A percentile compares a stretch with the other conserved stretches of the same genome.
Conservation (phyloP, 2,888 invertebrate genomes). For the Cataglyphis altisquamis region DNA sequence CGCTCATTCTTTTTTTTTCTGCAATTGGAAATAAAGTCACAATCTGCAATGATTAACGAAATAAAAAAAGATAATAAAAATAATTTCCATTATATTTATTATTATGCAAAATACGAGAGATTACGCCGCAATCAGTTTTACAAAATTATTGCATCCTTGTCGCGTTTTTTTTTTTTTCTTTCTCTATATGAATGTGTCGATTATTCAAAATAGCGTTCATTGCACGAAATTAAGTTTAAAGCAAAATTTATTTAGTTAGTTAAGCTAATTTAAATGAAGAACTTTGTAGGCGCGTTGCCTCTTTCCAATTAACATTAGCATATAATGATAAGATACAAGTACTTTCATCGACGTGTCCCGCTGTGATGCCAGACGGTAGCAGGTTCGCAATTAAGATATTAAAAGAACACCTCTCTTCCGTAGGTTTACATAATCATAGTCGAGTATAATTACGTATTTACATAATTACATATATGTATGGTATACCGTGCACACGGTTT, state of each 20-base stretch:
- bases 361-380: conserved; percentile 53
- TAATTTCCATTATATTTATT: conserved; percentile 42
- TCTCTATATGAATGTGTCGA: not conserved
- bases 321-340: conserved; percentile 52
- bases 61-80: conserved; percentile 27
- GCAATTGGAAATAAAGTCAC: conserved; percentile 55
- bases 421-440: conserved; percentile 67
- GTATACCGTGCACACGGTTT: conserved; percentile 24
- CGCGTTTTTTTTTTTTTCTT: not conserved
- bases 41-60: conserved; percentile 14
- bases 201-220: not conserved
- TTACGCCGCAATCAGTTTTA: conserved; percentile 17
- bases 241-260: not conserved
- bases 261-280: not conserved
- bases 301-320: conserved; percentile 63
- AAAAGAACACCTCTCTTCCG: conserved; percentile 59
- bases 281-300: not conserved
- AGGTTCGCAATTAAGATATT: conserved; percentile 73
- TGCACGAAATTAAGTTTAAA: not conserved
- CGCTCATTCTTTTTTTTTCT: conserved; percentile 26
- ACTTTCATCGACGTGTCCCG: conserved; percentile 66
- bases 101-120: not conserved
- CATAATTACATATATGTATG: conserved; percentile 69
- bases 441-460: conserved; percentile 72
- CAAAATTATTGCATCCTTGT: not conserved